A percentile compares a stretch with the other conserved stretches of the same genome.
Evolutionary conservation across 1,140 invertebrate genomes (phyloP).

Genomic region (Aplysia californica): DNA sequence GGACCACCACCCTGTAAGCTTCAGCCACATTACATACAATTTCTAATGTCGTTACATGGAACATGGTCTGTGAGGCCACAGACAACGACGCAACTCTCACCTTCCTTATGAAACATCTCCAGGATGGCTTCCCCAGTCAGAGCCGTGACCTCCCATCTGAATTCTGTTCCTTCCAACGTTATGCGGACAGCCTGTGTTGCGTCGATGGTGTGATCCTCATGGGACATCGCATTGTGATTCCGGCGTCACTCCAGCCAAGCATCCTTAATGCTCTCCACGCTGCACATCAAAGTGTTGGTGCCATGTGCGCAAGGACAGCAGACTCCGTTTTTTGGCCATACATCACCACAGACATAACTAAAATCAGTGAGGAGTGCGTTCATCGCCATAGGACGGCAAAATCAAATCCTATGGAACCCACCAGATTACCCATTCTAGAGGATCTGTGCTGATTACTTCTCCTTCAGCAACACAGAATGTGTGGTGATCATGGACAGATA

Average conservation of each 20-base stretch:
- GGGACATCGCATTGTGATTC: conserved; percentile 26
- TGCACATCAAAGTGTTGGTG: conserved; percentile 34
- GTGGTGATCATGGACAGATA: conserved; percentile 25
- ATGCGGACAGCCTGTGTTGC: conserved; percentile 1
- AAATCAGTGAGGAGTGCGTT: conserved; percentile 28
- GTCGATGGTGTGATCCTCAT: conserved; percentile 31
- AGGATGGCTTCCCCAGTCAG: conserved; percentile 24
- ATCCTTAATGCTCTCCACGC: conserved; percentile 28
- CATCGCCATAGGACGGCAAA: conserved; percentile 34
- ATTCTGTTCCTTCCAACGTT: conserved; percentile 27
- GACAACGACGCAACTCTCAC: conserved; percentile 28
- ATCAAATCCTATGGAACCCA: conserved; percentile 34
- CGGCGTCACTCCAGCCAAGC: not conserved
- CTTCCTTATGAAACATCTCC: conserved; percentile 10
- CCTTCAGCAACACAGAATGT: not conserved
- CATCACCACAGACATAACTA: conserved; percentile 24
- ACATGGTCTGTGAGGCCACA: conserved; percentile 29
- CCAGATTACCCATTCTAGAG: conserved; percentile 39
- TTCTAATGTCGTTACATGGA: conserved; percentile 22
- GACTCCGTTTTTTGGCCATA: conserved; percentile 26
- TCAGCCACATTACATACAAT: not conserved
- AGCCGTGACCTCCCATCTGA: conserved; percentile 6
- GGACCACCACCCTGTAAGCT: not conserved
- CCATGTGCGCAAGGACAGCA: conserved; percentile 34
- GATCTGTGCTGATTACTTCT: conserved; percentile 31